Evolutionary conservation across 2,113 vertebrate species (phyloP), one percentile per base, ranked within the genome.

Genomic region (Coptodon rendalli): DNA sequence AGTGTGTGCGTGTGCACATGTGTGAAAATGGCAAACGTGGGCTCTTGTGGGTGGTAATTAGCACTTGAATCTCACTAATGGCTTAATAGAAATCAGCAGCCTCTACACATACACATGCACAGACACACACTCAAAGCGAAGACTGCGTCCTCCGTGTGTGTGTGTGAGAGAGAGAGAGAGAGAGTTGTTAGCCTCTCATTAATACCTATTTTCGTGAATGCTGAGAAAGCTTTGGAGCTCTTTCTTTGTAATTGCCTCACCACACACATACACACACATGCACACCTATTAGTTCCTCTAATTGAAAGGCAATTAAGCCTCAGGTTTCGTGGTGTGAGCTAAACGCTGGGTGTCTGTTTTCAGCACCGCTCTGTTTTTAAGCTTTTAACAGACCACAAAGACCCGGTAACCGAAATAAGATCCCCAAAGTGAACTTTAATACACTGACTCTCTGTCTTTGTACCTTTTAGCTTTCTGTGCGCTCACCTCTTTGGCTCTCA

Each of bases 241-340:
- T 82, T 84, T 90, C 59, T 88, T 88, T 61, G 73, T 92, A 93
- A 91, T 85, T 84, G 17, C 87, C 84, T 83, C 66, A 29, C 52
- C 66, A 40, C 68, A 54, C 91, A 83, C 71, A 86, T 48, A 57
- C 80, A 76, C 82, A 78, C 84, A 66, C 71, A 34, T 52, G 81
- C 57, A 82, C 50, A 78, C 86, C 90, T 91, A 93, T 95, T 94
- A 95, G 94, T 94, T 89, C 90, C 86, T 91, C 93, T 96, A 95
- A 96, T 95, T 95, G 95, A 96, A 96, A 93, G 95, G 91, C 95
- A 94, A 96, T 97, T 96, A 95, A 94, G 93, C 90, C 83, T 95
- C 94, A 88, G 91, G 95, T 96, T 96, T 94, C 91, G 86, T 93
- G 91, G 90, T 93, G 94, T 89, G 93, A 94, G 93, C 93, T 92